Evolutionary conservation across 2,113 vertebrate species (phyloP), one percentile per base, ranked within the genome.

Genomic region (Empidonax traillii): DNA sequence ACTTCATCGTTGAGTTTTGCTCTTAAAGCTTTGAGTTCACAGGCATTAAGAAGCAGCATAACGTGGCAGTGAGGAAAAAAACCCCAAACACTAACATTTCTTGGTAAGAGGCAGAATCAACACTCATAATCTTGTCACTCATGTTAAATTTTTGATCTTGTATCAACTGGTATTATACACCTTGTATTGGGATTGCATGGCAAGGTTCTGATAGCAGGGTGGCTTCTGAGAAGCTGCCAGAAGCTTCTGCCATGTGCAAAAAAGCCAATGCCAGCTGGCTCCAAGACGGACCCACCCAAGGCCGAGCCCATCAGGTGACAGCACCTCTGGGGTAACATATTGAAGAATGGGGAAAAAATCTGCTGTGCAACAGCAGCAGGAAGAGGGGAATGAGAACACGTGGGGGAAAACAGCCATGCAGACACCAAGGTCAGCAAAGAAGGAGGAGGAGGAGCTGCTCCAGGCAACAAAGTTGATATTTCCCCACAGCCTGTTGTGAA

Each of bases 281-380:
- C 33, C 41, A 67, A 27, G 8, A 31, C 15, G 28, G 27, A 79
- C 7, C 14, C 20, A 18, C 19, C 21, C 33, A 82, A 71, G 4
- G 14, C 41, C 1, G 0, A 63, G 17, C 51, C 28, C 24, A 65
- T 14, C n/a, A 31, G 3, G 13, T 11, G 12, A 24, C 4, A 61
- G 46, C 12, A 33, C 17, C 47, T 27, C 47, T 30, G 47, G 24
- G 23, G 22, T 44, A 66, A 46, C 6, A 27, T 5, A 25, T 20
- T 33, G 35, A 55, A 37, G 78, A 61, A 52, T 13, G 35, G 23
- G 24, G 28, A 28, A 51, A 59, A 67, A n/a, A 1, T 61, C 8
- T 37, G 44, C 52, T 66, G 37, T 81, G 37, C 52, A 85, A 39
- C 16, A 62, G 24, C 37, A 68, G 31, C 8, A 51, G 13, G 24